phyloP scores from a whole-genome alignment of 2,797 vertebrate species.

The Tinamus major region DNA sequence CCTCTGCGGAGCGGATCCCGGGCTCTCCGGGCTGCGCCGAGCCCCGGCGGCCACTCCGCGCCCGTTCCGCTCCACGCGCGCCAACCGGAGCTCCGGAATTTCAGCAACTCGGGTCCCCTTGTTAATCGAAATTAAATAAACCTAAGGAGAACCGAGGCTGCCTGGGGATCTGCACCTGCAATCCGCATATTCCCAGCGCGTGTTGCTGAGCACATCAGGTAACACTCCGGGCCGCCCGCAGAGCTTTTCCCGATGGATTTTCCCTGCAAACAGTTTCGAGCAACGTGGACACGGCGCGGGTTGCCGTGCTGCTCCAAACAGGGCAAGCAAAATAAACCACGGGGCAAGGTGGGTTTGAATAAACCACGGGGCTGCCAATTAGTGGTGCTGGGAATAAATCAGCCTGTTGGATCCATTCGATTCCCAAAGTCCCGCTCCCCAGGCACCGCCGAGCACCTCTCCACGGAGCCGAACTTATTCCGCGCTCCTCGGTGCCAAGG shows the following conservation, averaged over 20 bases:
- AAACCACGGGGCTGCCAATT: background rate
- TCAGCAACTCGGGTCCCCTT: background rate
- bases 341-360: too few relatives aligned
- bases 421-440: background rate
- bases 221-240: too few relatives aligned
- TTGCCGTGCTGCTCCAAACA: background rate
- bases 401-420: background rate
- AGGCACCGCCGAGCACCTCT: slow-evolving; percentile 39
- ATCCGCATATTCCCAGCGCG: too few relatives aligned
- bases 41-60: background rate
- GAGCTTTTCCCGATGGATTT: too few relatives aligned
- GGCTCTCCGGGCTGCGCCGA: background rate
- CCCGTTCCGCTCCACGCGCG: accelerated
- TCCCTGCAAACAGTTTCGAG: background rate
- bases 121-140: background rate
- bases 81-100: background rate
- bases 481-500: slow-evolving; percentile 39
- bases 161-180: background rate
- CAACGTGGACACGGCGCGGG: accelerated
- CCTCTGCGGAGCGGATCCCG: background rate
- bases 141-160: background rate
- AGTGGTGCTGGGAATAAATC: background rate
- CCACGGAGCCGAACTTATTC: background rate
- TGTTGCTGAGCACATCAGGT: too few relatives aligned
- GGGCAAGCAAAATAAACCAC: accelerated